Evolutionary conservation across 2,113 vertebrate genomes (phyloP).

Genomic region (Sprattus sprattus): DNA sequence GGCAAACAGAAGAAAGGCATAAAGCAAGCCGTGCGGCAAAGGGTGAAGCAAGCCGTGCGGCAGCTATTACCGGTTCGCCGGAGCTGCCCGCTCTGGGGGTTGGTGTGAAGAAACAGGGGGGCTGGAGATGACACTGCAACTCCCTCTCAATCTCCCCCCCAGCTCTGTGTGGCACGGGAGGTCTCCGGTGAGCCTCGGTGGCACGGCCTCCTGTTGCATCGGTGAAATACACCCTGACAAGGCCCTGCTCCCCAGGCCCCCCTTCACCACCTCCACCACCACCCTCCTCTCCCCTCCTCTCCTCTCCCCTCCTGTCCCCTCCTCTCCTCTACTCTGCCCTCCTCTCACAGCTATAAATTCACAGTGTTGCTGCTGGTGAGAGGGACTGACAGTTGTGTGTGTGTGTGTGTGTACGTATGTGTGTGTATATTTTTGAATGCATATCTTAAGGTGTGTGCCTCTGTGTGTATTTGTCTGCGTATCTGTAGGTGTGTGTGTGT

Average conservation of each 20-base stretch:
- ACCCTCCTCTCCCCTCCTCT: not conserved
- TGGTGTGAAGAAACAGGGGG: conserved; percentile 6
- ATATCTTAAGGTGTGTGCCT: too few species aligned
- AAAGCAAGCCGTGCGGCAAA: not conserved
- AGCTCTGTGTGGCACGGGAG: not conserved
- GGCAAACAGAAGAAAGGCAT: not conserved
- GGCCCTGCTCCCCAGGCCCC: not conserved
- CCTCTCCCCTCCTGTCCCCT: too few species aligned
- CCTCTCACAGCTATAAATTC: not conserved
- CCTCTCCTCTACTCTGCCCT: too few species aligned
- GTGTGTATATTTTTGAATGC: too few species aligned
- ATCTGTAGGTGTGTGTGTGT: not conserved
- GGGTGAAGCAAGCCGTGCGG: not conserved
- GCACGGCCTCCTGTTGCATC: not conserved
- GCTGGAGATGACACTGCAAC: not conserved
- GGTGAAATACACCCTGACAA: conserved; percentile 2
- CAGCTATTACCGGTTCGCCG: not conserved
- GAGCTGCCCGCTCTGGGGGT: conserved; percentile 26
- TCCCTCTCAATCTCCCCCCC: not conserved
- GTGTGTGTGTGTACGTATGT: not conserved
- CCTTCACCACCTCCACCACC: not conserved
- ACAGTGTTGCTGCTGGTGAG: not conserved
- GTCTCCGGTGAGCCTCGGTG: not conserved
- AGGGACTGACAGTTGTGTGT: not conserved
- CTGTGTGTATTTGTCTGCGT: not conserved